These are phyloP conservation scores for Phalloptychus januarius DNA, from an alignment of 2,797 vertebrate genomes.

Conservation along the genomic window DNA sequence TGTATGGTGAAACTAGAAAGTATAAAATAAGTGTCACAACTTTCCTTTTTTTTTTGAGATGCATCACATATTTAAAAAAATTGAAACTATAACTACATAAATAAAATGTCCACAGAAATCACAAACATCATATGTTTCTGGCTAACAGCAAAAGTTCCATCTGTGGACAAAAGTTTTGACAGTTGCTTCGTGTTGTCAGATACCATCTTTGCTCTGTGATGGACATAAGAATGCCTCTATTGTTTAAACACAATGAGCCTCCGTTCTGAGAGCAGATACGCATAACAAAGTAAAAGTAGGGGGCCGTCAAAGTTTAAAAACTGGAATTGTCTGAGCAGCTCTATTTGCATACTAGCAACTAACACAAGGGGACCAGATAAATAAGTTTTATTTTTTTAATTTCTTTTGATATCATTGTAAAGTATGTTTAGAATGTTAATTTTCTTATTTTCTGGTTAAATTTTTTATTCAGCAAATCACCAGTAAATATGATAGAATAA, in stretches of 20 bases:
- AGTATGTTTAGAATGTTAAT: slow-evolving; percentile 21
- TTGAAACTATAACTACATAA: not conserved
- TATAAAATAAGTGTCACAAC: not conserved
- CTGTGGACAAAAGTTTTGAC: slow-evolving; percentile 77
- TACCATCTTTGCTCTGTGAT: slow-evolving; percentile 87
- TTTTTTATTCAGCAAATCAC: slow-evolving; percentile 63
- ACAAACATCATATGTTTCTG: not conserved
- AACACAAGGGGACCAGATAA: slow-evolving; percentile 55
- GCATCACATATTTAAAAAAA: not conserved
- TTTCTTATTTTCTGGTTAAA: slow-evolving; percentile 22
- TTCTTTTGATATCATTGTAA: no score
- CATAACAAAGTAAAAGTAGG: slow-evolving; percentile 85
- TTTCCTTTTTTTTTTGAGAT: not conserved
- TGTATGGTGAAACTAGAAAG: slow-evolving; percentile 18
- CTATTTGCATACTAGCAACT: slow-evolving; percentile 78
- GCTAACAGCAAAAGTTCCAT: slow-evolving; percentile 18
- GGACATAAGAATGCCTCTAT: slow-evolving; percentile 84
- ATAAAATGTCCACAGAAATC: slow-evolving; percentile 11
- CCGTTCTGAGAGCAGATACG: slow-evolving; percentile 80
- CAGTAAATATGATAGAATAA: slow-evolving; percentile 61
- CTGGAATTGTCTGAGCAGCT: slow-evolving; percentile 77
- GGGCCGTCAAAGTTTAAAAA: slow-evolving; percentile 81
- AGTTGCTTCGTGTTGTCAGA: slow-evolving; percentile 83
- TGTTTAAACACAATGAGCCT: slow-evolving; percentile 75
- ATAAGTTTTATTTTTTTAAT: slow-evolving; percentile 69